Base-by-base conservation (phyloP, 2,888 invertebrate genomes). In the Trileptium ribeirensis region DNA sequence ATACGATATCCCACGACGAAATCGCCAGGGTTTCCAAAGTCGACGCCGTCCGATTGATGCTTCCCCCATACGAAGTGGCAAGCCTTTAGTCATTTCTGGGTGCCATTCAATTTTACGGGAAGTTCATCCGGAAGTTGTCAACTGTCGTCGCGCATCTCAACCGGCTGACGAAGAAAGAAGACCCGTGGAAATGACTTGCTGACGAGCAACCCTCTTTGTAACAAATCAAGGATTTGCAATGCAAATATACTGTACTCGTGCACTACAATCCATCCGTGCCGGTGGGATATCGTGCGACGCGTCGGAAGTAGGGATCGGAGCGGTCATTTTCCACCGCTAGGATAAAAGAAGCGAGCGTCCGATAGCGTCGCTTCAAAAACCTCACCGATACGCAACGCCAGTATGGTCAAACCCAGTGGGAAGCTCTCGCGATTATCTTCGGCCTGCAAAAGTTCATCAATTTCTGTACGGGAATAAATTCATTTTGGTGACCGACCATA, bases 391-490 rank as follows among this genome's bases (percentile, higher is more conserved):
- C 86, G 81, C 85, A 87, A 80, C 79, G 81, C 31, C 82, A 83
- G 38, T 86, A 87, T 82, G 79, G 84, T 8, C 84, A 85, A 82
- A 82, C 84, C 8, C 84, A 87, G 75, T 80, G 83, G 81, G 86
- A 87, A 85, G 87, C 89, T 8, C 83, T 88, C 51, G 82, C 87
- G 15, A 83, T 89, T 1, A 86, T 89, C 1, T 90, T 87, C 82
- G 88, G 87, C 0, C 85, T 89, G 0, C 86, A 86, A 39, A n/a
- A 86, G 89, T 89, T 84, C 87, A 88, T 67, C 84, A 87, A 40
- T 89, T 88, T 83, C 77, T 89, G 0, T 88, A 84, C 82, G 89
- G 88, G 1, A 83, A 86, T 39, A 85, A 86, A 38, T 90, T 90
- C 82, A 87, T 87, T 1, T 83, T 90, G 24, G 67, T 86, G 2